Percentiles rank a stretch among this genome's conserved stretches.
Evolutionary conservation across 37 sponge, comb jelly and placozoan species (phyloP).

Genomic region (Chondrilla cf. caribensis): DNA sequence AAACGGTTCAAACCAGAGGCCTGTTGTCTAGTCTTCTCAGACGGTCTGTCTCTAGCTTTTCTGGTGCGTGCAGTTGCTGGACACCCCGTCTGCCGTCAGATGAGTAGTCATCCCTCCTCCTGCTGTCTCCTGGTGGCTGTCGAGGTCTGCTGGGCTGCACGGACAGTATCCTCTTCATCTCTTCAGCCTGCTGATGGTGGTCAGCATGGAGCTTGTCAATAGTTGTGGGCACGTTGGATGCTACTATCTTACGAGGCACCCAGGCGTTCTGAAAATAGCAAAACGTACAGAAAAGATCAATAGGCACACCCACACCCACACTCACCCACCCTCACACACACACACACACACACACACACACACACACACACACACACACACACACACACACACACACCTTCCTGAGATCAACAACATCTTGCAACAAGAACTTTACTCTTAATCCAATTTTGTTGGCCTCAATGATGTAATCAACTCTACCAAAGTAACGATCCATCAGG

Average conservation of each 20-base stretch:
- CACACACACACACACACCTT: constrained; percentile 27
- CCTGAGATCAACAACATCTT: constrained; percentile 69
- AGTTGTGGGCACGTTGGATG: not conserved
- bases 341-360: not conserved
- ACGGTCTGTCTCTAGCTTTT: not conserved
- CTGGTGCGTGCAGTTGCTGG: not conserved
- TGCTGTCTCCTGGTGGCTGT: too few species aligned
- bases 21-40: too few species aligned
- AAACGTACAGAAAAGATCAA: too few species aligned
- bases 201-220: constrained; percentile 29
- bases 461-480: constrained; percentile 59
- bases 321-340: too few species aligned
- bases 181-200: too few species aligned
- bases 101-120: not conserved
- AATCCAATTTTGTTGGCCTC: constrained; percentile 49
- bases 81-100: not conserved
- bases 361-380: not conserved
- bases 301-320: too few species aligned
- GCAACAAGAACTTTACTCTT: constrained; percentile 69
- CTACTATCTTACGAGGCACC: constrained; percentile 12
- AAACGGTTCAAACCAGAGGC: too few species aligned
- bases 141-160: too few species aligned
- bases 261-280: constrained; percentile 1
- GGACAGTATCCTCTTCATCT: too few species aligned
- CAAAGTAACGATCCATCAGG: constrained; percentile 64